These are phyloP conservation scores for Lordiphosa andalusiaca DNA, from an alignment of 2,888 invertebrate species.

Conservation along the genomic window DNA sequence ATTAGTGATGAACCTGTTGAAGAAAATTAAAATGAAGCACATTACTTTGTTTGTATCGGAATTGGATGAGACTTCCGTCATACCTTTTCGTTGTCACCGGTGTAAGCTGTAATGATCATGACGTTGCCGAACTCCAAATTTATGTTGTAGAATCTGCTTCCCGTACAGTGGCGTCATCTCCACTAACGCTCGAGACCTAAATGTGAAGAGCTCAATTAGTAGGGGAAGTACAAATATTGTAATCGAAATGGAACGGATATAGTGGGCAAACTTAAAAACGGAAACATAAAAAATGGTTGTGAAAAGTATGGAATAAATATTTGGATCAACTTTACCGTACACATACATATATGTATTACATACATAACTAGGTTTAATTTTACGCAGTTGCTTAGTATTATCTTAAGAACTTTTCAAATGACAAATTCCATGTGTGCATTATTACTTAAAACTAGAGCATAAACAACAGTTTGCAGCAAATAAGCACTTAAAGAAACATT, in stretches of 20 bases:
- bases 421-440: background rate
- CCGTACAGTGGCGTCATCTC: background rate
- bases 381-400: constrained; percentile 4
- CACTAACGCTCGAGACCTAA: constrained; percentile 30
- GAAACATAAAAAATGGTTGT: too few species aligned
- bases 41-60: background rate
- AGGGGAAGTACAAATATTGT: background rate
- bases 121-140: background rate
- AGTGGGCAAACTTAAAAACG: too few species aligned
- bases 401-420: constrained; percentile 5
- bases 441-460: background rate
- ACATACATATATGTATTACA: constrained; percentile 2
- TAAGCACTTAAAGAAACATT: too few species aligned
- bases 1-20: constrained; percentile 31
- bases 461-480: too few species aligned
- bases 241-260: background rate
- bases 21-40: background rate
- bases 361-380: background rate
- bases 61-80: background rate
- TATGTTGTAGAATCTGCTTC: constrained; percentile 13
- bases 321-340: constrained; percentile 7
- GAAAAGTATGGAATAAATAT: constrained; percentile 1
- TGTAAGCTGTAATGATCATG: constrained; percentile 1
- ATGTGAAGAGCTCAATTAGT: constrained; percentile 1
- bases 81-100: background rate